Evolutionary conservation across 2,888 invertebrate species (phyloP), one percentile per base, ranked within the genome.

Genomic region (Doris montereyensis): DNA sequence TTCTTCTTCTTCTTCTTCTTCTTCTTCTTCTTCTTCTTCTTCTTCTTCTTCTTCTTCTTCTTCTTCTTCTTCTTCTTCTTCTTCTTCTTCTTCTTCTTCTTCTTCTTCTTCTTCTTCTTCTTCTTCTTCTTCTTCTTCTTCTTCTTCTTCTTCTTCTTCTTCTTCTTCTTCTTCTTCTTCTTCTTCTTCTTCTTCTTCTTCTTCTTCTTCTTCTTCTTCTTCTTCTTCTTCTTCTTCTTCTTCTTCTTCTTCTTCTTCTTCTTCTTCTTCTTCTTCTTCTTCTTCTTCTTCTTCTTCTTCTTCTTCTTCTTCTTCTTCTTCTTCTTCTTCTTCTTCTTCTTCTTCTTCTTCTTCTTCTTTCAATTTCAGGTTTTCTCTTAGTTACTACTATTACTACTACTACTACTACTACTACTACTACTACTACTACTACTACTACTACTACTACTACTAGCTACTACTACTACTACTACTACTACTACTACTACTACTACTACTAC

Each of bases 231-330:
- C n/a, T 24, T 21, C n/a, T 62, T 21, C n/a, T 24, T 21, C n/a
- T 62, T 21, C n/a, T 24, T n/a, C n/a, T 24, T n/a, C 21, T 24
- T n/a, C 21, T 24, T n/a, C 21, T 21, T 62, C 21, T 21, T 62
- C 21, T 21, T 62, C 21, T 21, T 62, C 21, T 21, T 62, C 21
- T 21, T 62, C 24, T 24, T n/a, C 21, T 24, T 65, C 26, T 41
- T 57, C 28, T 65, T 62, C 41, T 41, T 30, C 41, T 41, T 65
- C 41, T 26, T 28, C 41, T 41, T 62, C 21, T 26, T 30, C 41
- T 65, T 76, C 65, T 65, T 57, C 32, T n/a, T 65, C 41, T 65
- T 57, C 32, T 65, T 76, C 67, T 35, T 35, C 35, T 3, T 76
- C 62, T 35, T 21, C 30, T 26, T 65, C 21, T 65, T 26, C 58